Conservation (phyloP, 1,140 invertebrate genomes). For the Lordiphosa collinella region DNA sequence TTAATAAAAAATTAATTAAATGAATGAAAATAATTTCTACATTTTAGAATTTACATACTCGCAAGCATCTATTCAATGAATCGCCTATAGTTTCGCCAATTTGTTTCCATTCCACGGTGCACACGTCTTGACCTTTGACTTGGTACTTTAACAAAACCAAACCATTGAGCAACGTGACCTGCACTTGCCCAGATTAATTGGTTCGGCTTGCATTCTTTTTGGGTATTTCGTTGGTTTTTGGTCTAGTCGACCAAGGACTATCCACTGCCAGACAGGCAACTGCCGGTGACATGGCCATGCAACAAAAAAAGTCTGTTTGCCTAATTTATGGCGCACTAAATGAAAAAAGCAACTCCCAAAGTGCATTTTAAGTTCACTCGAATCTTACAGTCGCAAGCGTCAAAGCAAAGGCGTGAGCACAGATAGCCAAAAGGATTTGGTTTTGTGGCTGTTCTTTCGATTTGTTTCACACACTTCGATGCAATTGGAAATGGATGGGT, state of each 20-base stretch:
- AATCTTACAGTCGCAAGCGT: neutral
- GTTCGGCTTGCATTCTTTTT: slow-evolving; percentile 16
- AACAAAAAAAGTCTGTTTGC: slow-evolving; percentile 29
- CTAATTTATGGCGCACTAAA: slow-evolving; percentile 59
- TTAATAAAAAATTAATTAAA: too few relatives aligned
- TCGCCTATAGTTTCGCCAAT: too few relatives aligned
- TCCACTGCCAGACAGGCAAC: slow-evolving; percentile 2
- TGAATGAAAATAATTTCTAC: too few relatives aligned
- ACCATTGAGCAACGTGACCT: slow-evolving; percentile 24
- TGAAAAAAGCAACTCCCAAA: slow-evolving; percentile 54
- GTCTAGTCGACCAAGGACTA: neutral
- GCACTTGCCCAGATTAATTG: slow-evolving; percentile 46
- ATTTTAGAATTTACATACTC: too few relatives aligned
- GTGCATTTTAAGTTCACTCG: slow-evolving; percentile 45
- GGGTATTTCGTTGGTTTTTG: slow-evolving; percentile 10
- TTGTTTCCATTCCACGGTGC: neutral
- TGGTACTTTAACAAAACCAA: neutral
- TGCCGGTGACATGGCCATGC: slow-evolving; percentile 25
- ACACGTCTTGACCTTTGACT: slow-evolving; percentile 5
- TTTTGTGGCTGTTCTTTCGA: neutral
- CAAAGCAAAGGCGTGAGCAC: neutral
- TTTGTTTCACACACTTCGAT: slow-evolving; percentile 22
- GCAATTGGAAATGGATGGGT: slow-evolving; percentile 49
- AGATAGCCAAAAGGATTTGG: neutral
- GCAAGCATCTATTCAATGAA: too few relatives aligned